A percentile compares a stretch with the other conserved stretches of the same genome.
These are phyloP conservation scores for Miltochrista miniata DNA, from an alignment of 2,888 invertebrate species.

Conservation along the genomic window DNA sequence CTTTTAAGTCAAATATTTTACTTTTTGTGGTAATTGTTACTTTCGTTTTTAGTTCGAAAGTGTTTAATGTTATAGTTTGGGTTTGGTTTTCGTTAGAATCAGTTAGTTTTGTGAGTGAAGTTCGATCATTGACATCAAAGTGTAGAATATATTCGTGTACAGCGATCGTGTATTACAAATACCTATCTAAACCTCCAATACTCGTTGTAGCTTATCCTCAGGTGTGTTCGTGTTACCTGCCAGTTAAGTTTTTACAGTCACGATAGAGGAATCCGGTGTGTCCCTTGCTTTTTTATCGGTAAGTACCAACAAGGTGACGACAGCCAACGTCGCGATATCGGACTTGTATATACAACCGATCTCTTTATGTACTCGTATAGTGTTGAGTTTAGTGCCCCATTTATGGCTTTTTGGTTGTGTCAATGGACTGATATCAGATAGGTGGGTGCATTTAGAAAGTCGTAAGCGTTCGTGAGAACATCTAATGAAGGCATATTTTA, in stretches of 20 bases:
- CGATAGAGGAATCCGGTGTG: slow-evolving; percentile 69
- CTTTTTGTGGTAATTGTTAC: slow-evolving; percentile 72
- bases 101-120: slow-evolving; percentile 55
- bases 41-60: slow-evolving; percentile 56
- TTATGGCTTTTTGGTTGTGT: slow-evolving; percentile 72
- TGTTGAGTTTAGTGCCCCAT: slow-evolving; percentile 74
- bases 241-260: slow-evolving; percentile 79
- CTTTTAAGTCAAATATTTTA: slow-evolving; percentile 72
- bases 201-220: slow-evolving; percentile 75
- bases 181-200: slow-evolving; percentile 55
- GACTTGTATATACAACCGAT: slow-evolving; percentile 67
- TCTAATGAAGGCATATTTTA: neutral
- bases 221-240: slow-evolving; percentile 76
- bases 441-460: slow-evolving; percentile 31
- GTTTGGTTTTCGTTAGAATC: slow-evolving; percentile 40
- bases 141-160: slow-evolving; percentile 49
- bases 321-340: slow-evolving; percentile 70
- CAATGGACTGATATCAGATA: slow-evolving; percentile 40
- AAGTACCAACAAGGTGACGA: slow-evolving; percentile 66
- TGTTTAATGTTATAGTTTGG: slow-evolving; percentile 48
- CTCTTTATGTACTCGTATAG: slow-evolving; percentile 68
- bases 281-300: slow-evolving; percentile 75
- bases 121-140: slow-evolving; percentile 31
- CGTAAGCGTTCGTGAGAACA: slow-evolving; percentile 39
- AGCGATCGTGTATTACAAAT: slow-evolving; percentile 68